Percentiles rank a stretch among this genome's conserved stretches.
These are phyloP conservation scores for Netelia melanura DNA, from an alignment of 2,888 invertebrate species.

Conservation along the genomic window DNA sequence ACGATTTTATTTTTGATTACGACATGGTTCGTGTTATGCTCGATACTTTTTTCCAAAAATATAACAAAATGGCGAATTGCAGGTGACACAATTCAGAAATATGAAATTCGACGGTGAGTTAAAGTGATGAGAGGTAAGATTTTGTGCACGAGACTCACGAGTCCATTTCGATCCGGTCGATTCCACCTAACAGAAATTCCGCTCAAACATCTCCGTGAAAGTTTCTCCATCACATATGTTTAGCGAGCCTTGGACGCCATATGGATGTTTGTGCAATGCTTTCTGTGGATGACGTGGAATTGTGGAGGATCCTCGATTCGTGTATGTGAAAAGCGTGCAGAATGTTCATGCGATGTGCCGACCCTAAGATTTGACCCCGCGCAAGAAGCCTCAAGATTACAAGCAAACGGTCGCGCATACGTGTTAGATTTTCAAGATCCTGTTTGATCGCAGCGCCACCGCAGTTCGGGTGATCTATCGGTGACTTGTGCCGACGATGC, in stretches of 20 bases:
- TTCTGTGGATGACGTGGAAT: constrained; percentile 58
- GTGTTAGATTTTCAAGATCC: constrained; percentile 76
- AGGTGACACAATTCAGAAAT: too few relatives aligned
- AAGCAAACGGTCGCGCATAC: constrained; percentile 41
- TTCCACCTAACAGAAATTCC: constrained; percentile 8
- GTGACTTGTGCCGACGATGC: constrained; percentile 33
- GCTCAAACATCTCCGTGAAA: constrained; percentile 60
- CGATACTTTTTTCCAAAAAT: too few relatives aligned
- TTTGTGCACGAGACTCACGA: too few relatives aligned
- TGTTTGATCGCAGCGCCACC: constrained; percentile 62
- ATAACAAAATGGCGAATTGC: too few relatives aligned
- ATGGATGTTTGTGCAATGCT: too few relatives aligned
- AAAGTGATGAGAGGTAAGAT: too few relatives aligned
- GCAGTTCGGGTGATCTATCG: constrained; percentile 38
- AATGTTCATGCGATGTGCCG: constrained; percentile 75
- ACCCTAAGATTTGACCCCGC: constrained; percentile 76
- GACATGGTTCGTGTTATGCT: too few relatives aligned
- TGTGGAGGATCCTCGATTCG: constrained; percentile 73
- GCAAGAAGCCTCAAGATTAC: constrained; percentile 46
- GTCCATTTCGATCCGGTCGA: constrained; percentile 14
- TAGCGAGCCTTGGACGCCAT: neutral
- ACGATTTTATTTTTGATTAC: too few relatives aligned
- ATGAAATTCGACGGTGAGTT: too few relatives aligned
- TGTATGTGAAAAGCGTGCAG: constrained; percentile 76
- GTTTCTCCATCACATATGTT: constrained; percentile 42